These are phyloP conservation scores for Euspilapteryx auroguttella DNA, from an alignment of 2,888 invertebrate genomes.

Conservation along the genomic window DNA sequence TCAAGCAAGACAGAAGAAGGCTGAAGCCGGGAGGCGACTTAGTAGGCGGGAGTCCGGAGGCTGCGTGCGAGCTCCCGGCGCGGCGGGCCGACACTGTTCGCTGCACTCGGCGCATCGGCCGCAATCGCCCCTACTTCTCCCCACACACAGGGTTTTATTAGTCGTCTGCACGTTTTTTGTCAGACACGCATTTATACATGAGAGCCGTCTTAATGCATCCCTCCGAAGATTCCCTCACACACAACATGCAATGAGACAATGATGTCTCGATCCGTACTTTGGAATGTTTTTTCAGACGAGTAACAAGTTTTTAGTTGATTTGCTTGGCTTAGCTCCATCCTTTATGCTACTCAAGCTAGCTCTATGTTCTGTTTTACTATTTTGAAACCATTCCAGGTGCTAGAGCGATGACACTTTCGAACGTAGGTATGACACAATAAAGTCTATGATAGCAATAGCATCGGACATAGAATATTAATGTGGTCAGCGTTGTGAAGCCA, in stretches of 20 bases:
- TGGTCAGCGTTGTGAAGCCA: conserved; percentile 32
- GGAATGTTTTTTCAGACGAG: too few species aligned
- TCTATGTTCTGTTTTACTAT: too few species aligned
- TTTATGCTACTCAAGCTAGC: too few species aligned
- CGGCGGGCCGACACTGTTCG: conserved; percentile 44
- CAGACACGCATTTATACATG: conserved; percentile 34
- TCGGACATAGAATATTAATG: conserved; percentile 52
- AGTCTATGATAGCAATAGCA: conserved; percentile 37
- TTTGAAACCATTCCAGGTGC: too few species aligned
- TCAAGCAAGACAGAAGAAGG: conserved; percentile 7
- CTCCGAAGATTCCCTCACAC: conserved; percentile 35
- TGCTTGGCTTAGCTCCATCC: too few species aligned
- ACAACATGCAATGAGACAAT: background rate
- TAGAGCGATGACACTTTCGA: too few species aligned
- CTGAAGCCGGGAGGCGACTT: background rate
- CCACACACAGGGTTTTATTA: conserved; percentile 54
- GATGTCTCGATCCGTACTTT: background rate
- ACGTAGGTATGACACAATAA: too few species aligned
- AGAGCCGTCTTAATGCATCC: conserved; percentile 43
- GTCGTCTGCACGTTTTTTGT: conserved; percentile 54
- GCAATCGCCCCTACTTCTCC: conserved; percentile 48
- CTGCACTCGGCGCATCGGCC: background rate
- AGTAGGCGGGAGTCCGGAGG: conserved; percentile 15
- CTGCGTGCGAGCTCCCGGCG: conserved; percentile 54
- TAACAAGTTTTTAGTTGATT: too few species aligned